Evolutionary conservation across 2,113 vertebrate species (phyloP).

Genomic region (Lipophrys pholis): DNA sequence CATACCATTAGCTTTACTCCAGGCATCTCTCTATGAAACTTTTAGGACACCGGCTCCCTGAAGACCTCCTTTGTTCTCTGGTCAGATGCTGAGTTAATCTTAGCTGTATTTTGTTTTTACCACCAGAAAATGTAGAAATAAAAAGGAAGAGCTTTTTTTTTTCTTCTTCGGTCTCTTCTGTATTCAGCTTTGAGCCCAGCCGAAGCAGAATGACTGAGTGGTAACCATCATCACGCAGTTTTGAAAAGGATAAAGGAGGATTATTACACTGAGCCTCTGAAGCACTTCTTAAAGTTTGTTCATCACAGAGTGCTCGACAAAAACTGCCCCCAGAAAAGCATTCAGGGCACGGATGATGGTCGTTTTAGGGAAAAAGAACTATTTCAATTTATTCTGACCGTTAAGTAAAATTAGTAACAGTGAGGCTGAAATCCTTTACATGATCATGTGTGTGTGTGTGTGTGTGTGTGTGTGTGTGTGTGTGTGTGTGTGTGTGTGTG

Average conservation of each 20-base stretch:
- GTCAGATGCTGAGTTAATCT: constrained; percentile 10
- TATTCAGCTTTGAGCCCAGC: constrained; percentile 38
- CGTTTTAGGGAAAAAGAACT: constrained; percentile 25
- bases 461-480: too few species aligned
- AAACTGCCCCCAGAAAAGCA: constrained; percentile 18
- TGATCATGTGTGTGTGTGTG: neutral
- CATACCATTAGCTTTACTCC: constrained; percentile 18
- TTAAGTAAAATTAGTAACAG: constrained; percentile 33
- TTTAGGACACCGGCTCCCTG: constrained; percentile 24
- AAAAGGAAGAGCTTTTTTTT: neutral
- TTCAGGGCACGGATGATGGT: constrained; percentile 20
- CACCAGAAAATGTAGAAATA: neutral
- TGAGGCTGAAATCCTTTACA: constrained; percentile 21
- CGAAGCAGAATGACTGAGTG: constrained; percentile 31
- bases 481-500: too few species aligned
- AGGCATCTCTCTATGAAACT: constrained; percentile 29
- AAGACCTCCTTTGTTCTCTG: constrained; percentile 35
- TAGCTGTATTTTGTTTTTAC: constrained; percentile 8
- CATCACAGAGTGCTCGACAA: constrained; percentile 19
- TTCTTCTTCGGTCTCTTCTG: neutral
- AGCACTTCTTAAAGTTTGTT: constrained; percentile 36
- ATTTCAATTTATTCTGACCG: constrained; percentile 26
- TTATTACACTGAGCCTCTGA: constrained; percentile 41
- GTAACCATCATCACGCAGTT: constrained; percentile 30
- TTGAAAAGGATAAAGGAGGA: constrained; percentile 46